Percentiles rank a stretch among this genome's conserved stretches.
These are phyloP conservation scores for Mantis religiosa DNA, from an alignment of 2,888 invertebrate species.

Conservation along the genomic window DNA sequence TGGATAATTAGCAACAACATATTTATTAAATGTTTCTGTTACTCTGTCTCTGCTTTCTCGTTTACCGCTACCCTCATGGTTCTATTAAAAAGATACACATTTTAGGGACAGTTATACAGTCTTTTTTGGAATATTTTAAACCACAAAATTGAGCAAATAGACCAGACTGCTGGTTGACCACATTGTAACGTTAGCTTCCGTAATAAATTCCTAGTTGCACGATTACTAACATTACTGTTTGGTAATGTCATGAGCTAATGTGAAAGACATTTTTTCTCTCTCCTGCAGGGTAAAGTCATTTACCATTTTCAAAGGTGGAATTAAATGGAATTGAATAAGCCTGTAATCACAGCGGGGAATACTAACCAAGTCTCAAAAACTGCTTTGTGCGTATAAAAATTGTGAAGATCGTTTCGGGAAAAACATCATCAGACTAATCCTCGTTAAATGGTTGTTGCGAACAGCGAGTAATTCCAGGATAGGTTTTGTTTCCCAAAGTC, in stretches of 20 bases:
- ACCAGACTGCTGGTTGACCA: neutral
- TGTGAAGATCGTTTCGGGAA: neutral
- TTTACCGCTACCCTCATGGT: neutral
- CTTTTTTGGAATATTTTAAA: neutral
- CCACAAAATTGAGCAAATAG: neutral
- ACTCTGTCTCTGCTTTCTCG: neutral
- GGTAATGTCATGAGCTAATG: neutral
- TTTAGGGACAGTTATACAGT: neutral
- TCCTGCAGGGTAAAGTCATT: neutral
- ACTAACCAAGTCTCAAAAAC: neutral
- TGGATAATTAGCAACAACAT: neutral
- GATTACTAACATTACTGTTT: neutral
- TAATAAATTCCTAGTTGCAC: neutral
- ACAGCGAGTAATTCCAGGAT: neutral
- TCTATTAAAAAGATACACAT: neutral
- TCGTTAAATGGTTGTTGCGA: neutral
- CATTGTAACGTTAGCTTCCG: neutral
- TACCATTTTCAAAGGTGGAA: neutral
- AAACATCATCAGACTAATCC: neutral
- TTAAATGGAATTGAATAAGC: neutral
- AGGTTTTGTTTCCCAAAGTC: neutral
- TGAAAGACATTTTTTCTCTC: neutral
- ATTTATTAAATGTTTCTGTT: neutral
- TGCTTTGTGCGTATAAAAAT: neutral
- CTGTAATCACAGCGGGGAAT: neutral